These are phyloP conservation scores for Athene cunicularia DNA, from an alignment of 2,113 vertebrate species.

Conservation along the genomic window DNA sequence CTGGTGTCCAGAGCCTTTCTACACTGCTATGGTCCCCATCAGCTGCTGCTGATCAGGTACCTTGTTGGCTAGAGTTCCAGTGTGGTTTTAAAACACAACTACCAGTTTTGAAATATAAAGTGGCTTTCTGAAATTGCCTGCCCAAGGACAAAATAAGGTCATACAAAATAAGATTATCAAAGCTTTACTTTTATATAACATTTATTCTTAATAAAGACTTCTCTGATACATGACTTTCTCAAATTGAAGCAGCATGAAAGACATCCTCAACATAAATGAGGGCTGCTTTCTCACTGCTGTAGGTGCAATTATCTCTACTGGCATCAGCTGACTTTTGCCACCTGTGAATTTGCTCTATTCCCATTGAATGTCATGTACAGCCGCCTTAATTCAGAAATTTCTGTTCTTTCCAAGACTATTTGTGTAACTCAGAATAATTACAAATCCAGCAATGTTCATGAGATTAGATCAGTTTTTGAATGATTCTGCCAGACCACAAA, in stretches of 20 bases:
- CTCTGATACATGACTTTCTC: background rate
- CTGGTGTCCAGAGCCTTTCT: background rate
- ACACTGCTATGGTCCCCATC: fast-evolving
- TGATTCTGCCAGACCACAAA: background rate
- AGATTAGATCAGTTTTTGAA: background rate
- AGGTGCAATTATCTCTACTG: background rate
- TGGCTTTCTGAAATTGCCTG: background rate
- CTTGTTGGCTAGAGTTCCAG: background rate
- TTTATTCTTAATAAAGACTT: background rate
- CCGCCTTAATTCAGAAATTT: background rate
- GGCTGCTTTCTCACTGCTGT: background rate
- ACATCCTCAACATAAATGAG: background rate
- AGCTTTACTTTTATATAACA: background rate
- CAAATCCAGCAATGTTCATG: background rate
- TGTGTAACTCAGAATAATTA: background rate
- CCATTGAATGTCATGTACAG: background rate
- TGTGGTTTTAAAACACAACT: background rate
- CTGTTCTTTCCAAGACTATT: background rate
- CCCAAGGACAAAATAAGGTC: background rate
- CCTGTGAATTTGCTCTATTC: background rate
- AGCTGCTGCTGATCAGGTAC: background rate
- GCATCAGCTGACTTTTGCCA: background rate
- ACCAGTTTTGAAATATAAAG: background rate
- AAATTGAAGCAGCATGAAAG: background rate
- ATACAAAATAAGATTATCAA: background rate